phyloP scores from a whole-genome alignment of 2,113 vertebrate species.

The Otus sunia region DNA sequence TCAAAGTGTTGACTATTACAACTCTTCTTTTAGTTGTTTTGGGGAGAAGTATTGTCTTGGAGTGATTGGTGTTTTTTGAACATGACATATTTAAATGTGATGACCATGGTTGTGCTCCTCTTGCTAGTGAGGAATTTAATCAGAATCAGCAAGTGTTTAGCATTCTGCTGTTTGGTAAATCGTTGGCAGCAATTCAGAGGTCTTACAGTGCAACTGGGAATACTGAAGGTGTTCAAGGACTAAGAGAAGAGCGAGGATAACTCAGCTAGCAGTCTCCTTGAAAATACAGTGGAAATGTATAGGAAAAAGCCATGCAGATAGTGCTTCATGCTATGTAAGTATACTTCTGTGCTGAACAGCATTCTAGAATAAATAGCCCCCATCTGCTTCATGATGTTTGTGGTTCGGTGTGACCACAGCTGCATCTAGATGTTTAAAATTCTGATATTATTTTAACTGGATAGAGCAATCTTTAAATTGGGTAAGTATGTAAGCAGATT shows the following conservation, averaged over 20 bases:
- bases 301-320: neutral
- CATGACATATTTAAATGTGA: neutral
- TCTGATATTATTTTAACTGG: neutral
- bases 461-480: neutral
- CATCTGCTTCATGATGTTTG: neutral
- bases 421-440: neutral
- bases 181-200: slow-evolving; percentile 10
- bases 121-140: neutral
- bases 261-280: neutral
- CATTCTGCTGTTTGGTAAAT: neutral
- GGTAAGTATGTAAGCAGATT: neutral
- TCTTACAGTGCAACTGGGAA: neutral
- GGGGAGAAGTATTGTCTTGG: neutral
- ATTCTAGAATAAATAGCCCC: neutral
- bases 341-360: neutral
- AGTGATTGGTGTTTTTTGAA: neutral
- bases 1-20: neutral
- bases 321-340: neutral
- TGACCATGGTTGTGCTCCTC: neutral
- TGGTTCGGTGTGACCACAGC: neutral
- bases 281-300: neutral
- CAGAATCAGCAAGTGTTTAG: neutral
- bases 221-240: slow-evolving; percentile 7
- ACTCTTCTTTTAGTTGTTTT: neutral
- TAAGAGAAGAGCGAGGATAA: neutral